phyloP scores from a whole-genome alignment of 2,797 vertebrate species.

The Kryptolebias ocellatus region DNA sequence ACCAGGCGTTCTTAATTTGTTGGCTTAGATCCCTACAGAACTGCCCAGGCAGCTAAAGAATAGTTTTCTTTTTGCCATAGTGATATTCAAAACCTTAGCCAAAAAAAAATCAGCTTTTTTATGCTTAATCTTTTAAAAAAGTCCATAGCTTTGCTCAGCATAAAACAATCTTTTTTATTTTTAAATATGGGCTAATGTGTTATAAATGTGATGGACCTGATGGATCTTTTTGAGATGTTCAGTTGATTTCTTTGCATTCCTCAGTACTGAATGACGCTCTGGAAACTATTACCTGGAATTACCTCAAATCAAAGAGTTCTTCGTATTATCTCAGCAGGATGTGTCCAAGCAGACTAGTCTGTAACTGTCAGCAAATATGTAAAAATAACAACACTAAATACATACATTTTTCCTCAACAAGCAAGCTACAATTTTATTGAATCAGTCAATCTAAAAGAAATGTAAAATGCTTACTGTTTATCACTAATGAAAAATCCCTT shows the following conservation, averaged over 20 bases:
- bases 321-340: constrained; percentile 75
- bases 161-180: constrained; percentile 10
- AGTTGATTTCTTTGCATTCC: constrained; percentile 76
- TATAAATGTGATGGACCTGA: constrained; percentile 56
- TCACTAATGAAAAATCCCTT: background rate
- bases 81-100: constrained; percentile 47
- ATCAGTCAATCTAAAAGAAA: constrained; percentile 3
- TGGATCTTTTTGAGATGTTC: constrained; percentile 54
- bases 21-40: constrained; percentile 64
- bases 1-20: constrained; percentile 77
- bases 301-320: constrained; percentile 77
- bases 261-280: constrained; percentile 66
- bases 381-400: constrained; percentile 59
- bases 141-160: constrained; percentile 9
- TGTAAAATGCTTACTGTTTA: background rate
- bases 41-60: constrained; percentile 48
- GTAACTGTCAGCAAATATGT: constrained; percentile 54
- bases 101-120: constrained; percentile 22
- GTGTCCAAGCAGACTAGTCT: constrained; percentile 52
- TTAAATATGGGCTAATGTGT: constrained; percentile 55
- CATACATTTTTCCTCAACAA: constrained; percentile 33
- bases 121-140: background rate
- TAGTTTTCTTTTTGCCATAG: constrained; percentile 39
- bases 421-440: constrained; percentile 17
- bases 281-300: constrained; percentile 83